Evolutionary conservation across 2,888 invertebrate species (phyloP).

Genomic region (Lasioglossum calceatum): DNA sequence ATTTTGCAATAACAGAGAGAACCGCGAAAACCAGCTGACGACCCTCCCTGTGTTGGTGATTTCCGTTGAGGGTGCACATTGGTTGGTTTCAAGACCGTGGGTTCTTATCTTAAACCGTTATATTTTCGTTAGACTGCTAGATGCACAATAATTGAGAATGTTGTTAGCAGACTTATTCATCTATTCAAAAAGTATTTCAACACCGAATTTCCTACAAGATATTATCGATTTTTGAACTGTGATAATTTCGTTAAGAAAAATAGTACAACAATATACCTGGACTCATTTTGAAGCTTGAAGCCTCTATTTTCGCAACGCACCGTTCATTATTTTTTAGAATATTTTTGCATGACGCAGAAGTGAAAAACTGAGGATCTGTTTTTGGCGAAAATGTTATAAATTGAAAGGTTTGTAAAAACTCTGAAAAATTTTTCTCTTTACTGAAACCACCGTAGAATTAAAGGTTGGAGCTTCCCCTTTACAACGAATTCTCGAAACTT

Average conservation of each 20-base stretch:
- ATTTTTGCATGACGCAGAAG: not conserved
- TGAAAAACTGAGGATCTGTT: not conserved
- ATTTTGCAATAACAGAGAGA: conserved; percentile 54
- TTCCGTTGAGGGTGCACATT: conserved; percentile 21
- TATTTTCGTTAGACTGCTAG: not conserved
- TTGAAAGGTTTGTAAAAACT: not conserved
- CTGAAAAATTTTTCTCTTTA: not conserved
- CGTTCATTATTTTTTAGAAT: not conserved
- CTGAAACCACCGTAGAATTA: not conserved
- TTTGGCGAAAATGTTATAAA: not conserved
- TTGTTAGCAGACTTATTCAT: not conserved
- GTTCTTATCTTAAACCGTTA: conserved; percentile 37
- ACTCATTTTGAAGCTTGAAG: not conserved
- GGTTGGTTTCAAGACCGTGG: conserved; percentile 3
- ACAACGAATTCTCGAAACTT: not conserved
- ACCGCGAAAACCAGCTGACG: conserved; percentile 48
- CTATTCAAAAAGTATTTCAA: not conserved
- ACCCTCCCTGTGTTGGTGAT: conserved; percentile 30
- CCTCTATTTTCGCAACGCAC: not conserved
- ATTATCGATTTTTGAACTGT: not conserved
- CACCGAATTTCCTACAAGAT: not conserved
- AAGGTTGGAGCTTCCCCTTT: not conserved
- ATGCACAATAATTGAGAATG: not conserved
- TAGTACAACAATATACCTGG: not conserved
- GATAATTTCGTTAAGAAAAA: not conserved